A percentile compares a stretch with the other conserved stretches of the same genome.
Evolutionary conservation across 2,888 invertebrate species (phyloP).

Genomic region (Scaptomyza cyrtandrae): DNA sequence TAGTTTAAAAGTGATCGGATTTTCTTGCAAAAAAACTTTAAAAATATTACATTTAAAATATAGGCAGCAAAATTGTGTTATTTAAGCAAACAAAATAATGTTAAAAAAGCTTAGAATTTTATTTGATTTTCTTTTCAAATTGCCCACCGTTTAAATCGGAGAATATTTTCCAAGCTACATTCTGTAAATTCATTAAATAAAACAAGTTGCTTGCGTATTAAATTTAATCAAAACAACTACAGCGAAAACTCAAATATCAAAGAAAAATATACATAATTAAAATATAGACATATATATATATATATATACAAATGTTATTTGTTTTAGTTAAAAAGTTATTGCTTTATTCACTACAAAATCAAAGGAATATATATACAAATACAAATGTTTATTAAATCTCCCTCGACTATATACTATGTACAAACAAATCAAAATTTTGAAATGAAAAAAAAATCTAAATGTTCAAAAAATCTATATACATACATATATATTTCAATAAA

Average conservation of each 20-base stretch:
- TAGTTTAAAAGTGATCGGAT: slow-evolving; percentile 35
- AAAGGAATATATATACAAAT: slow-evolving; percentile 23
- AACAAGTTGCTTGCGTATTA: neutral
- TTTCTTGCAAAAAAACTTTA: neutral
- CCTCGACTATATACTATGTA: slow-evolving; percentile 52
- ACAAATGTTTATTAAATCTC: slow-evolving; percentile 41
- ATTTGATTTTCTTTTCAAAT: neutral
- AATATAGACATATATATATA: neutral
- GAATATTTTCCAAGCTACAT: slow-evolving; percentile 1
- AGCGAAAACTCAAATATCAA: neutral
- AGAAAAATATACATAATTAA: slow-evolving; percentile 14
- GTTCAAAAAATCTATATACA: slow-evolving; percentile 58
- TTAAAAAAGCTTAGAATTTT: neutral
- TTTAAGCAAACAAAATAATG: neutral
- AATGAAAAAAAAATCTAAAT: slow-evolving; percentile 57
- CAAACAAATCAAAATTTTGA: slow-evolving; percentile 61
- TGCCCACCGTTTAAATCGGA: slow-evolving; percentile 45
- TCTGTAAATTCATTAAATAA: slow-evolving; percentile 31
- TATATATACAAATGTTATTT: slow-evolving; percentile 43
- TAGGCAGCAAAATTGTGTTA: slow-evolving; percentile 6
- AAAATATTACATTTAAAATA: neutral
- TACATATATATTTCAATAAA: slow-evolving; percentile 45
- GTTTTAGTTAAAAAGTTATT: slow-evolving; percentile 37
- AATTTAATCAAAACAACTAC: slow-evolving; percentile 14
- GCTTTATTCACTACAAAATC: slow-evolving; percentile 50